Conservation (phyloP, 2,113 vertebrate genomes). For the Dasyprocta punctata region DNA sequence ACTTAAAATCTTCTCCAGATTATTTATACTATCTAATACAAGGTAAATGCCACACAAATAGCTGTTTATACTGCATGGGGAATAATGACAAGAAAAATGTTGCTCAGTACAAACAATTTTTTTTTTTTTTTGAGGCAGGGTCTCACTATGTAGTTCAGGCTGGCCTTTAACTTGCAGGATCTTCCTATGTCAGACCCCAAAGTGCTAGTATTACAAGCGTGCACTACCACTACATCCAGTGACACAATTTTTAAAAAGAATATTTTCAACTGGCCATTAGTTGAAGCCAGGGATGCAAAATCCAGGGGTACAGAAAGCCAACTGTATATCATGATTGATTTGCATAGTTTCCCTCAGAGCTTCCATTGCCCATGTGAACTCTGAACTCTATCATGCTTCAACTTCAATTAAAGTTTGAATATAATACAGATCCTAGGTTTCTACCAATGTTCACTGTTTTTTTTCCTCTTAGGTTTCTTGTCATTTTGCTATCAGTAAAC, state of each 20-base stretch:
- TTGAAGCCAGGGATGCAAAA: neutral
- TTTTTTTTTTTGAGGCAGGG: neutral
- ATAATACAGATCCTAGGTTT: neutral
- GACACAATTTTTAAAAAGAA: neutral
- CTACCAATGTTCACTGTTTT: neutral
- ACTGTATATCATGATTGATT: neutral
- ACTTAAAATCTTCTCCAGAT: neutral
- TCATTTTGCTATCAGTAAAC: conserved; percentile 1
- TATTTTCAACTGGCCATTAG: neutral
- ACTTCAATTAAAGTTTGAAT: conserved; percentile 28
- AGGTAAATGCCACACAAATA: neutral
- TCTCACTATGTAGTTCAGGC: neutral
- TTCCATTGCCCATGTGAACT: conserved; percentile 16
- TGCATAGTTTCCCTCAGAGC: conserved; percentile 38
- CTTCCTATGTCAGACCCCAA: neutral
- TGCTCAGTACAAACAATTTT: neutral
- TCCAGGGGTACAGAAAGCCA: neutral
- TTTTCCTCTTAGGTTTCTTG: neutral
- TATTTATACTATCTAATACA: neutral
- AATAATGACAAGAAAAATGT: neutral
- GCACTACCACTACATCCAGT: neutral
- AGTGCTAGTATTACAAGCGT: neutral
- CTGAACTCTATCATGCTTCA: conserved; percentile 3
- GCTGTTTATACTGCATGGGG: neutral
- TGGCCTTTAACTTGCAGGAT: neutral